phyloP scores from a whole-genome alignment of 2,797 vertebrate species.

The Melanotaenia nigrans region DNA sequence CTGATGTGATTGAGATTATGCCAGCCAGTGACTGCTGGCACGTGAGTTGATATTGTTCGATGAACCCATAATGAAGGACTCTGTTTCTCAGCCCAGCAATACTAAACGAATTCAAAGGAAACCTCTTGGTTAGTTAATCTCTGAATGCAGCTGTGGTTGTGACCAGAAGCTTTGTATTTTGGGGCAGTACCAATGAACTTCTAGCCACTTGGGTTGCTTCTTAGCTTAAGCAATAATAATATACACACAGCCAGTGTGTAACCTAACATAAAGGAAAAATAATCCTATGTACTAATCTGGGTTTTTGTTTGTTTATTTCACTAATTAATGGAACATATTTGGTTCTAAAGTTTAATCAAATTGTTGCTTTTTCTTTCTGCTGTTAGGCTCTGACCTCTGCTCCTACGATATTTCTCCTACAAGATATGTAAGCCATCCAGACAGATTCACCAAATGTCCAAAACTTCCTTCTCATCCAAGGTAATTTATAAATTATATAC shows the following conservation, averaged over 20 bases:
- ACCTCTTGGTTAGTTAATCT: background rate
- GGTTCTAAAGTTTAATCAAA: background rate
- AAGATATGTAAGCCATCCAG: constrained; percentile 81
- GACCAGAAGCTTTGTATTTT: background rate
- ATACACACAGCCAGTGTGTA: background rate
- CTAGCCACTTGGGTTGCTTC: background rate
- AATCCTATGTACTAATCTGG: too few relatives aligned
- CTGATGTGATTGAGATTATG: too few relatives aligned
- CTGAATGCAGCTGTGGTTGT: background rate
- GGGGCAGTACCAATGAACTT: background rate
- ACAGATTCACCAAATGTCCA: constrained; percentile 86
- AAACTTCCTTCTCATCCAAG: constrained; percentile 92
- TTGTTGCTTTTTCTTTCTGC: constrained; percentile 2
- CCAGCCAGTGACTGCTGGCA: background rate
- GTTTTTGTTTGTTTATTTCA: too few relatives aligned
- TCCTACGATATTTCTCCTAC: constrained; percentile 87
- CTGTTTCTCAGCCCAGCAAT: background rate
- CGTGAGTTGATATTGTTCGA: background rate
- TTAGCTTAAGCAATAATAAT: background rate
- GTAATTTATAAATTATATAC: constrained; percentile 70
- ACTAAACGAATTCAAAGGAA: background rate
- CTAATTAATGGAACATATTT: background rate
- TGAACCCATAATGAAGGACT: background rate
- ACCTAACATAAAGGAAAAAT: too few relatives aligned
- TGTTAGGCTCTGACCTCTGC: constrained; percentile 90